Evolutionary conservation across 1,140 invertebrate genomes (phyloP).

Genomic region (Solenopsis invicta): DNA sequence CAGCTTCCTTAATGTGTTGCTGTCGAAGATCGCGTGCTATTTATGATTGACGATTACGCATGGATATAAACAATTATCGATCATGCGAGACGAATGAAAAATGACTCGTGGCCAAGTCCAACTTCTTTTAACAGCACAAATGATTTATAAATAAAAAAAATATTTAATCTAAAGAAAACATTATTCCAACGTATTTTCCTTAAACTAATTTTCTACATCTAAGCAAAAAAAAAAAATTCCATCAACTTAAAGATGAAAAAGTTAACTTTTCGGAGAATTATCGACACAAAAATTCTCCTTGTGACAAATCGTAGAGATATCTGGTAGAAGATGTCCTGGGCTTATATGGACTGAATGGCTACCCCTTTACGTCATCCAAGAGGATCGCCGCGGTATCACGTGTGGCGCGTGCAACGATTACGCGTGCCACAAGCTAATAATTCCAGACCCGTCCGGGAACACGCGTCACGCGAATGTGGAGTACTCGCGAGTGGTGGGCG

Average conservation of each 20-base stretch:
- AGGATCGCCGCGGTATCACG: slow-evolving; percentile 30
- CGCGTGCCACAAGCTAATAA: slow-evolving; percentile 15
- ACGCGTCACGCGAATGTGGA: slow-evolving; percentile 58
- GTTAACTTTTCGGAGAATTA: not conserved
- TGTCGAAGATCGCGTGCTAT: slow-evolving; percentile 25
- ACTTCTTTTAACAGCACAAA: not conserved
- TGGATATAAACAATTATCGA: slow-evolving; percentile 13
- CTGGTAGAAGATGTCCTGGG: not conserved
- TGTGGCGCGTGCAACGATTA: slow-evolving; percentile 45
- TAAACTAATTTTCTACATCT: not conserved
- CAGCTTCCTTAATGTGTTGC: slow-evolving; percentile 25
- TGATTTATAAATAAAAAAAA: not conserved
- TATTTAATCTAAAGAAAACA: not conserved
- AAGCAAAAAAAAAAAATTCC: not conserved
- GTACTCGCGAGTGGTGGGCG: slow-evolving; percentile 49
- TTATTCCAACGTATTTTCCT: not conserved
- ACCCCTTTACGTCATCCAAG: slow-evolving; percentile 32
- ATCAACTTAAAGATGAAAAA: not conserved
- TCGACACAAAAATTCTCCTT: not conserved
- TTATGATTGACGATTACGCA: slow-evolving; percentile 7
- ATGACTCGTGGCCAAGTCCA: not conserved
- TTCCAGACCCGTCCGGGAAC: slow-evolving; percentile 2
- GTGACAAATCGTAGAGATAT: slow-evolving; percentile 4
- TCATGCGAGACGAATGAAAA: slow-evolving; percentile 34
- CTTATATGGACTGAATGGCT: slow-evolving; percentile 40